phyloP scores from a whole-genome alignment of 2,888 invertebrate genomes.

The Apamea epomidion region DNA sequence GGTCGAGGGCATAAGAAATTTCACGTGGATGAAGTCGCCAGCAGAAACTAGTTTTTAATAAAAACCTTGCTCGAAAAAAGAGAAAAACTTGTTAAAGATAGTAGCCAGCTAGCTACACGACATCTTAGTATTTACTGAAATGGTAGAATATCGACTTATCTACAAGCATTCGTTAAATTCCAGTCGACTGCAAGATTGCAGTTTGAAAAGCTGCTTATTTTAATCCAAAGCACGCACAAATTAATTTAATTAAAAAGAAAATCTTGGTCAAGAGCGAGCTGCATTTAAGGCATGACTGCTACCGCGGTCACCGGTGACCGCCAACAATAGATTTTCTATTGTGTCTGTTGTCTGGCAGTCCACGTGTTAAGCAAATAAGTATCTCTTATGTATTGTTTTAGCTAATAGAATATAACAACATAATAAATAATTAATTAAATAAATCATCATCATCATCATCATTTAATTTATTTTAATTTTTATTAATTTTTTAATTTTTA shows the following conservation, averaged over 20 bases:
- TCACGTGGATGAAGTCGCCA: too few species aligned
- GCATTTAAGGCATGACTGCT: not conserved
- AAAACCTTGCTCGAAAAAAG: too few species aligned
- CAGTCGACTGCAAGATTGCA: conserved; percentile 14
- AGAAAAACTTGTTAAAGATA: not conserved
- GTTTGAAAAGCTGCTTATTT: conserved; percentile 19
- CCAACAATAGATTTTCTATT: too few species aligned
- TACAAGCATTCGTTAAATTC: not conserved
- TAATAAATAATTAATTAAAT: too few species aligned
- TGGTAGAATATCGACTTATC: not conserved
- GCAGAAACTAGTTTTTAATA: too few species aligned
- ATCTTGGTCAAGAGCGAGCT: not conserved
- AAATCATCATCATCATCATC: too few species aligned
- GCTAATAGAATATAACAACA: not conserved
- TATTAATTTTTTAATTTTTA: too few species aligned
- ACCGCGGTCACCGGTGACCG: too few species aligned
- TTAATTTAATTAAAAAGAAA: not conserved
- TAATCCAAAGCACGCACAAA: not conserved
- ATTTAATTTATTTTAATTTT: too few species aligned
- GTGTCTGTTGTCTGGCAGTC: too few species aligned
- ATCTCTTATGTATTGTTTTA: not conserved
- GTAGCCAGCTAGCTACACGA: not conserved
- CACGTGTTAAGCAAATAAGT: too few species aligned
- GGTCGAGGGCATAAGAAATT: too few species aligned
- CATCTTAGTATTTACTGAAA: not conserved